Evolutionary conservation across 2,888 invertebrate species (phyloP).

Genomic region (Tipula confusa): DNA sequence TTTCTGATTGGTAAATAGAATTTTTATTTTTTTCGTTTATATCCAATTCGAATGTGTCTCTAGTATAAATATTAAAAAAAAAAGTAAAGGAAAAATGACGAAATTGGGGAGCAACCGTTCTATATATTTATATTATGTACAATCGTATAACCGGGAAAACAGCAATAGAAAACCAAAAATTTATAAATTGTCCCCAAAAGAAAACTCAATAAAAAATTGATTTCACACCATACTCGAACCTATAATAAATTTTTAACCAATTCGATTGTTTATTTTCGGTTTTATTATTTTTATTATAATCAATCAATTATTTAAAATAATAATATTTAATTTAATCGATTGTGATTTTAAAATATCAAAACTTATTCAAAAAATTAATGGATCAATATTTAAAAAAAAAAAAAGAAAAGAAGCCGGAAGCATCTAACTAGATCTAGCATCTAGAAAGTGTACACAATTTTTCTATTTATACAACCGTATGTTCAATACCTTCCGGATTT

Average conservation of each 20-base stretch:
- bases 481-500: neutral
- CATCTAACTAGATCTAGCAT: too few relatives aligned
- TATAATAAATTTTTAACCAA: neutral
- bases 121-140: too few relatives aligned
- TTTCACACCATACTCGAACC: neutral
- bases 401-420: too few relatives aligned
- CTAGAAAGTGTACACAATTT: too few relatives aligned
- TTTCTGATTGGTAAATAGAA: slow-evolving; percentile 5
- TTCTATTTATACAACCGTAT: neutral
- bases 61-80: neutral
- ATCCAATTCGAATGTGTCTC: neutral
- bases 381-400: too few relatives aligned
- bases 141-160: neutral
- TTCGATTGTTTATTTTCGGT: slow-evolving; percentile 14
- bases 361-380: neutral
- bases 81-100: neutral
- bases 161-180: neutral
- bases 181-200: neutral
- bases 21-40: neutral
- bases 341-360: neutral
- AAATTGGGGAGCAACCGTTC: neutral
- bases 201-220: neutral
- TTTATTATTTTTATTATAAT: neutral
- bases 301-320: slow-evolving; percentile 20
- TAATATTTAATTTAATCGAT: slow-evolving; percentile 3